Evolutionary conservation across 1,140 invertebrate genomes (phyloP), one percentile per base, ranked within the genome.

Genomic region (Octopus bimaculoides): DNA sequence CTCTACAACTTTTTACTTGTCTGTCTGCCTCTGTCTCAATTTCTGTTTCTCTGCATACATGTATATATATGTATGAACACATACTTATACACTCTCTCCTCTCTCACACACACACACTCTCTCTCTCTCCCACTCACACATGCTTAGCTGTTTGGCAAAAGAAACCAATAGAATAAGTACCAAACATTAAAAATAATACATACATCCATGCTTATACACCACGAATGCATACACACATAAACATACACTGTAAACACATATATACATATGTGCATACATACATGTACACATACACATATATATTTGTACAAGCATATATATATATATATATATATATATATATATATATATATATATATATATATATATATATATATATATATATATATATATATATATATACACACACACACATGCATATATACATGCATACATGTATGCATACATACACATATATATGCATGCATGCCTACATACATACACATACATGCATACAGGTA

Each of bases 361-460:
- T 61, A 61, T 61, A 61, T 61, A 61, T 61, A 61, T 61, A 61
- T 61, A 61, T 61, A 61, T 61, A 61, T 61, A 61, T 61, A 61
- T 61, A 61, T 61, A 61, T 61, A 61, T 61, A 61, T 61, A 61
- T 61, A 61, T 61, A 61, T 61, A 61, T 61, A 61, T 61, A 8
- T 8, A 8, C 7, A 12, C 9, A 12, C 9, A 12, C 17, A 61
- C 17, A 61, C 17, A 61, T 61, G 17, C 17, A 61, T 61, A 61
- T 61, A 61, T 61, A 61, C 17, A 61, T 17, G 17, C 17, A 61
- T 61, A 61, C 17, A 61, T 61, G 17, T 61, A 61, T 61, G 17
- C 17, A 61, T 61, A 61, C 17, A 61, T 4, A 61, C 17, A 61
- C 17, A 61, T 61, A 61, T 61, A 61, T 61, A 61, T 61, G 17